Evolutionary conservation across 53 echinoderm and acorn worm genomes (phyloP), one percentile per base, ranked within the genome.

Genomic region (Pentamera pediparva): DNA sequence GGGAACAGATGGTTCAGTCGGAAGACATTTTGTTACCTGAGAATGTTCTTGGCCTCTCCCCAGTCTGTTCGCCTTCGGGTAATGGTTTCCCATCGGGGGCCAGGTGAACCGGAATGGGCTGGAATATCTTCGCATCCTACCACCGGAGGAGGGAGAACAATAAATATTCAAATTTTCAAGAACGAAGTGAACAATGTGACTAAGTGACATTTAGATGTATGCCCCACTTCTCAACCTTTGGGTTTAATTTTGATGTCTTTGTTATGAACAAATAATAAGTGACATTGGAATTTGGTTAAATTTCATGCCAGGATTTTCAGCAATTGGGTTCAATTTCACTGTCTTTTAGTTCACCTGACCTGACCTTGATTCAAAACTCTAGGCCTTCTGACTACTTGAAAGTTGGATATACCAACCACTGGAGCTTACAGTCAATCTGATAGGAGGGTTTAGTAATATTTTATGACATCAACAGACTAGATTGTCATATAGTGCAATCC

Each of bases 61-160:
- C 73, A 13, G 71, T 34, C 31, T 84, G 78, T 20, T 82, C 73
- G 21, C 79, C 70, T 49, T 86, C 86, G 3, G 91, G 64, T 32
- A 86, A 74, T 13, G 86, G 86, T 70, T 92, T 92, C 4, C 98
- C 98, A 54, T 92, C 92, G 3, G 98, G 98, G 49, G 89, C 76
- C 2, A 98, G 59, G 45, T 91, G 89, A 31, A 98, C 75, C 25
- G 98, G 83, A 47, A 92, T 92, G 22, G 98, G 98, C 74, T 98
- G 98, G 64, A 92, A 92, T 70, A 98, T 98, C 58, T 92, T 92
- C 35, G 92, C 92, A 74, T 98, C 98, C 98, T 98, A 57, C 25
- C 55, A 3, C 22, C 15, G 9, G 55, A 55, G 21, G 28, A 55
- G 22, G 22, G 26, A 28, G 32, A 57, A 27, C 0, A 57, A 41